Evolutionary conservation across 2,888 invertebrate species (phyloP), one percentile per base, ranked within the genome.

Genomic region (Achlya flavicornis): DNA sequence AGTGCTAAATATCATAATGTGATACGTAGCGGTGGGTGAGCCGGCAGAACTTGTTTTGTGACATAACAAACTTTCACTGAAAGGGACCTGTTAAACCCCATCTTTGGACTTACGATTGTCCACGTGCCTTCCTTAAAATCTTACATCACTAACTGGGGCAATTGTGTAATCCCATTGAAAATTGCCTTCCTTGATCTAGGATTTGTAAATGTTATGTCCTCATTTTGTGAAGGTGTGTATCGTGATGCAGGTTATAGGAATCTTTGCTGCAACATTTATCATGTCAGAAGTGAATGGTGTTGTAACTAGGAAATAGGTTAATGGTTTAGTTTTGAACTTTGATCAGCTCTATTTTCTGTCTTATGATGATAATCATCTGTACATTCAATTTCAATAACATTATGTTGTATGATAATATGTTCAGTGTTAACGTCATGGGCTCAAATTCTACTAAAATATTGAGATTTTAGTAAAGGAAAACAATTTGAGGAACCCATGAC

Each of bases 51-150:
- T 74, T 78, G 82, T 79, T 76, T 68, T 65, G 61, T 86, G 85
- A 87, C 83, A 81, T 86, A 88, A 87, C 83, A 69, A 67, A 88
- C 91, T 91, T 90, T 91, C 90, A 89, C 89, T 85, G 64, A 66
- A 64, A 69, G 70, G 58, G 58, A 53, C 53, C 53, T 53, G 53
- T 53, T 53, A 53, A 66, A 61, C 65, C 60, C 64, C 64, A 66
- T 69, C 69, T 66, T 59, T 62, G 66, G 63, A 63, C 65, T 70
- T 65, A 67, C 71, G 70, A 70, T 73, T 75, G 73, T 75, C 69
- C 68, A 66, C 62, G 66, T 63, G 53, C 62, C 68, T 72, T 70
- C 73, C 68, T 72, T 69, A 66, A 72, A 67, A 10, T 19, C 3
- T 53, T 53, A 53, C 53, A 8, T 53, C 53, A 53, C 53, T 10